phyloP scores from a whole-genome alignment of 2,113 vertebrate genomes.

The Chaenogobius annularis region DNA sequence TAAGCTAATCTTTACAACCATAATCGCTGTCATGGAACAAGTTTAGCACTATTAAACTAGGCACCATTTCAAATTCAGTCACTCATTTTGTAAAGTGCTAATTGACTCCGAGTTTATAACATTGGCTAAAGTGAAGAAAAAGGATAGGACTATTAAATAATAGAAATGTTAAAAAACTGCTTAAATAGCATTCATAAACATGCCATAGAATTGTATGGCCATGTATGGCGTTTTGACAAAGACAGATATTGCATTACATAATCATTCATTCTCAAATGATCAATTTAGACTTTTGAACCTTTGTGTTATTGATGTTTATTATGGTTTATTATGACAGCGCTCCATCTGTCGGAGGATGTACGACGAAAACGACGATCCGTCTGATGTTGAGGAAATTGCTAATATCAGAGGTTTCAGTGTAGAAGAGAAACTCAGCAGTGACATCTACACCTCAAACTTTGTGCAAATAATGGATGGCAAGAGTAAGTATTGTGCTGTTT shows the following conservation, averaged over 20 bases:
- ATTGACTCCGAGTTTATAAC: background rate
- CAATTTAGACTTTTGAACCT: background rate
- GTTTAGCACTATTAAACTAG: constrained; percentile 2
- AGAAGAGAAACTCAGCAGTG: constrained; percentile 90
- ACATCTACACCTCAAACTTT: constrained; percentile 82
- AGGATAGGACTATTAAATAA: background rate
- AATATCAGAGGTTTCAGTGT: constrained; percentile 91
- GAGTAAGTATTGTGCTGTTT: constrained; percentile 76
- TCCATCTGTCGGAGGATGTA: constrained; percentile 89
- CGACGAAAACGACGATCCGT: constrained; percentile 92
- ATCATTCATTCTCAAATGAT: background rate
- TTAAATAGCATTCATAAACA: background rate
- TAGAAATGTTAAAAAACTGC: background rate
- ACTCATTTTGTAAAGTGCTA: background rate
- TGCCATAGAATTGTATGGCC: background rate
- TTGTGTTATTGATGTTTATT: constrained; percentile 7
- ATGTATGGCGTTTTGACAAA: background rate
- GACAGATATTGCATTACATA: background rate
- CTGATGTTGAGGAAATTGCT: constrained; percentile 93
- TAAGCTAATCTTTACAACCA: constrained; percentile 52
- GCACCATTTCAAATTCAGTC: background rate
- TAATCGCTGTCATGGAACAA: constrained; percentile 9
- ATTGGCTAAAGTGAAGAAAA: background rate
- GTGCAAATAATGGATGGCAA: constrained; percentile 90
- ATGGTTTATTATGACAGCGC: constrained; percentile 73